Conservation (phyloP, 1,140 invertebrate genomes). For the Ips typographus region DNA sequence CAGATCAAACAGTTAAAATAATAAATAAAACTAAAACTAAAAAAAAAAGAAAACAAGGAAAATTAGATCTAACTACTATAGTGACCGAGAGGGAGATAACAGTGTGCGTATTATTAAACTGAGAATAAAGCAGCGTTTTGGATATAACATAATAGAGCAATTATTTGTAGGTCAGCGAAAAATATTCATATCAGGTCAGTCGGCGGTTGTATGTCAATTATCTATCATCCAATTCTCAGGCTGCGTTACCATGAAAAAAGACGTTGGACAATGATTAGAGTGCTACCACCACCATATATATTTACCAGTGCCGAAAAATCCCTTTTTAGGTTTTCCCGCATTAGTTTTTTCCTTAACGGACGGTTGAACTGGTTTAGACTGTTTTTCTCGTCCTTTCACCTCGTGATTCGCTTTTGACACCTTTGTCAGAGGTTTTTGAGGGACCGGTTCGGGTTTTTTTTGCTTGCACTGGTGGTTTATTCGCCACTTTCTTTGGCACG, state of each 20-base stretch:
- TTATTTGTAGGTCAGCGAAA: slow-evolving; percentile 1
- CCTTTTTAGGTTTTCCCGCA: slow-evolving; percentile 67
- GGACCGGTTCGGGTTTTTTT: slow-evolving; percentile 47
- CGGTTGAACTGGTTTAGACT: slow-evolving; percentile 35
- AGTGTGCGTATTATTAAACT: no score
- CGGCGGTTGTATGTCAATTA: not conserved
- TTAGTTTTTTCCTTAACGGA: slow-evolving; percentile 54
- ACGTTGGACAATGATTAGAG: slow-evolving; percentile 48
- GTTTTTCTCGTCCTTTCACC: slow-evolving; percentile 36
- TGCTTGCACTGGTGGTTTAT: slow-evolving; percentile 51
- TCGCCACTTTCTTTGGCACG: slow-evolving; percentile 43
- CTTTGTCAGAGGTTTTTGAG: slow-evolving; percentile 35
- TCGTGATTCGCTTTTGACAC: slow-evolving; percentile 42
- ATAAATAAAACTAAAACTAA: no score
- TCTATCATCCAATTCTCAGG: slow-evolving; percentile 10
- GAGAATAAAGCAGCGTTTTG: no score
- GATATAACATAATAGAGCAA: no score
- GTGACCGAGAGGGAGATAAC: no score
- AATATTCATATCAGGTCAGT: slow-evolving; percentile 14
- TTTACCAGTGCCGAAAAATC: slow-evolving; percentile 80
- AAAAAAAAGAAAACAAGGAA: no score
- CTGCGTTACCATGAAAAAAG: slow-evolving; percentile 46
- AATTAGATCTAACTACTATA: no score
- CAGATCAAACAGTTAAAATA: no score
- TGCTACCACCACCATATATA: slow-evolving; percentile 58